A percentile compares a stretch with the other conserved stretches of the same genome.
Conservation (phyloP, 2,888 invertebrate species). For the Ashinkailepas kermadecensis region DNA sequence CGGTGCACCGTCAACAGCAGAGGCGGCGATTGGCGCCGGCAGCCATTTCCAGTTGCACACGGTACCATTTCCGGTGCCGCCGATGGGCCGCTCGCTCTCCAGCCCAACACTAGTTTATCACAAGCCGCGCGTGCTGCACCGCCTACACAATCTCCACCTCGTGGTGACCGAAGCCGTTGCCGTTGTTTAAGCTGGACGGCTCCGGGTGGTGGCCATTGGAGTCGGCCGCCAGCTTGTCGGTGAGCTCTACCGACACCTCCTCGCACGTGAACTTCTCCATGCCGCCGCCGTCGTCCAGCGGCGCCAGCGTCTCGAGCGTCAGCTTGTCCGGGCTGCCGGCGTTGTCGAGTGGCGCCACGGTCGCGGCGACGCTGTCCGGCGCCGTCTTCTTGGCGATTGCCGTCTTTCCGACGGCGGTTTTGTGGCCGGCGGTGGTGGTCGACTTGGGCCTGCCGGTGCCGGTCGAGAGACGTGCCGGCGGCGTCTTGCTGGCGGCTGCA, state of each 20-base stretch:
- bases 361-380: not conserved
- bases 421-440: not conserved
- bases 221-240: not conserved
- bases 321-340: not conserved
- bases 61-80: not conserved
- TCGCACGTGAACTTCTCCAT: conserved; percentile 15
- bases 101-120: not conserved
- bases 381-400: not conserved
- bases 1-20: not conserved
- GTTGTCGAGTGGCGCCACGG: not conserved
- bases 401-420: not conserved
- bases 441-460: not conserved
- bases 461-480: not conserved
- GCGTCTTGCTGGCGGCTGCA: not conserved
- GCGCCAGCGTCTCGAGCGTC: not conserved
- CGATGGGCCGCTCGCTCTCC: not conserved
- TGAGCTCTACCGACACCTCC: not conserved
- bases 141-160: not conserved
- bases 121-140: not conserved
- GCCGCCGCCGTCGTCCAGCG: not conserved
- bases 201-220: not conserved
- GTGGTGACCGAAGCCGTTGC: conserved; percentile 8
- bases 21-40: not conserved
- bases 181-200: not conserved
- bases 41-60: not conserved